These are phyloP conservation scores for Saccopteryx leptura DNA, from an alignment of 2,113 vertebrate genomes.

Conservation along the genomic window DNA sequence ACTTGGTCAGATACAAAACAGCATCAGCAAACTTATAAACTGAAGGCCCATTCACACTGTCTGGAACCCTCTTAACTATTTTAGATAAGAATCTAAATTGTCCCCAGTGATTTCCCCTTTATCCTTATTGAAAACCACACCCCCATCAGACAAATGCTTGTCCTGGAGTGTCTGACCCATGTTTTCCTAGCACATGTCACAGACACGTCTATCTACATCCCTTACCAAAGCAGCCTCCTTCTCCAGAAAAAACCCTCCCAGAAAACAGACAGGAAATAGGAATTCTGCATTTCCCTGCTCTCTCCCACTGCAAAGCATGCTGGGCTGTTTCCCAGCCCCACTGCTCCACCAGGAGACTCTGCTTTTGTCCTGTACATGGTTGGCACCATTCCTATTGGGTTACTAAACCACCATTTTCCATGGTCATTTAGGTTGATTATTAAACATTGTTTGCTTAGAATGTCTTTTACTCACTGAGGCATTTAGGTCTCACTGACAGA, in stretches of 20 bases:
- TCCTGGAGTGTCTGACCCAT: conserved; percentile 34
- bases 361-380: not conserved
- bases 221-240: conserved; percentile 55
- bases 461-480: not conserved
- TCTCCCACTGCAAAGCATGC: not conserved
- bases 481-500: not conserved
- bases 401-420: not conserved
- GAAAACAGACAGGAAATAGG: not conserved
- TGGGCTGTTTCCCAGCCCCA: not conserved
- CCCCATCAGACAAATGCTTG: conserved; percentile 50
- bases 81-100: rapidly evolving
- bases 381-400: not conserved
- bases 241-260: conserved; percentile 1
- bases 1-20: not conserved
- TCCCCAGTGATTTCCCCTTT: not conserved
- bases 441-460: not conserved
- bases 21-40: not conserved
- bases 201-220: conserved; percentile 58
- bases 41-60: not conserved
- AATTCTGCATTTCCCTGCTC: not conserved
- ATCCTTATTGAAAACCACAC: conserved; percentile 61
- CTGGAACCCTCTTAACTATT: not conserved
- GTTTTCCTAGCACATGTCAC: not conserved
- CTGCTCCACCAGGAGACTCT: not conserved
- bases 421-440: not conserved